Evolutionary conservation across 2,888 invertebrate species (phyloP).

Genomic region (Alentia gelatinosa): DNA sequence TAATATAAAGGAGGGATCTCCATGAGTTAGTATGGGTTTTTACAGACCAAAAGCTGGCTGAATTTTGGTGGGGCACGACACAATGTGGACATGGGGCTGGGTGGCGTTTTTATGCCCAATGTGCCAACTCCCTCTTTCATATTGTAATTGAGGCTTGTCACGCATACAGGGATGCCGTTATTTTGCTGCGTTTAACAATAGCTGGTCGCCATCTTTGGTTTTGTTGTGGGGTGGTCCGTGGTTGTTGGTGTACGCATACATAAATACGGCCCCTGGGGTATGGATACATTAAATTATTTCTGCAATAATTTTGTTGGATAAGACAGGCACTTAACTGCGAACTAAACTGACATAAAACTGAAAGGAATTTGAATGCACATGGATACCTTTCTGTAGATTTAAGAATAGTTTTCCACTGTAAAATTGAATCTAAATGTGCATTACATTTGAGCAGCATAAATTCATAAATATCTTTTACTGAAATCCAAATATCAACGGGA

Average conservation of each 20-base stretch:
- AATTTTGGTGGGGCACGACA: background rate
- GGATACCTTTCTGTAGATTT: too few relatives aligned
- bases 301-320: too few relatives aligned
- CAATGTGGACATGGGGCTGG: background rate
- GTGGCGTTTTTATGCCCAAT: constrained; percentile 7
- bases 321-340: too few relatives aligned
- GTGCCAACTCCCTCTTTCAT: background rate
- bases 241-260: background rate
- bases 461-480: too few relatives aligned
- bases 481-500: too few relatives aligned
- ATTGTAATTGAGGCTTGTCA: constrained; percentile 29
- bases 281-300: too few relatives aligned
- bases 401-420: too few relatives aligned
- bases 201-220: background rate
- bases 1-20: background rate
- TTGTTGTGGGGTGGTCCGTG: background rate
- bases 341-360: too few relatives aligned
- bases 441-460: too few relatives aligned
- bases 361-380: too few relatives aligned
- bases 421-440: too few relatives aligned
- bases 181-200: background rate
- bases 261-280: background rate
- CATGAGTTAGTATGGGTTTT: background rate
- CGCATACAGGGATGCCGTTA: constrained; percentile 7
- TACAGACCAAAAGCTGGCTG: background rate